Conservation (phyloP, 2,888 invertebrate genomes). For the Sarcophaga carnaria region DNA sequence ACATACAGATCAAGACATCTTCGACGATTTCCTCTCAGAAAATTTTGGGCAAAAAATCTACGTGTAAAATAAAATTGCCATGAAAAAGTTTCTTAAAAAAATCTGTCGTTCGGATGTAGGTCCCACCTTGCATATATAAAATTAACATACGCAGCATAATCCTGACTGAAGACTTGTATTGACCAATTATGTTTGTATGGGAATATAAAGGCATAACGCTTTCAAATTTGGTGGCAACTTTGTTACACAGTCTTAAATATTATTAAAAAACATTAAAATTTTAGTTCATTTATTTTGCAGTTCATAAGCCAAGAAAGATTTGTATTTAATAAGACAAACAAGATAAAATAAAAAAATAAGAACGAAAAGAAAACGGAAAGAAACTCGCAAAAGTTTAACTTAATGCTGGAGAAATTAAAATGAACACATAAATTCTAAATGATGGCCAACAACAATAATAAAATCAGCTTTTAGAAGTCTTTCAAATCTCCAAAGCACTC, state of each 20-base stretch:
- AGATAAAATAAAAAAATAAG: not conserved
- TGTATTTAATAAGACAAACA: constrained; percentile 25
- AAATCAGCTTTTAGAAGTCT: constrained; percentile 35
- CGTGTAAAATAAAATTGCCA: too few species aligned
- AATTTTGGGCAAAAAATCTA: rapidly evolving
- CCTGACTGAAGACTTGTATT: too few species aligned
- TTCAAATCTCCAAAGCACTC: constrained; percentile 47
- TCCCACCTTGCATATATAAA: too few species aligned
- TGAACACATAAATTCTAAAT: constrained; percentile 29
- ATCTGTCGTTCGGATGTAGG: too few species aligned
- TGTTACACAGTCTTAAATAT: constrained; percentile 1
- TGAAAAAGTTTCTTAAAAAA: too few species aligned
- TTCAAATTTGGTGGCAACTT: not conserved
- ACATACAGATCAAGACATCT: too few species aligned
- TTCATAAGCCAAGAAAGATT: constrained; percentile 48
- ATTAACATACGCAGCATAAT: too few species aligned
- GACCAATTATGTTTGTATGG: too few species aligned
- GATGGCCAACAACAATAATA: constrained; percentile 22
- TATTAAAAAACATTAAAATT: constrained; percentile 28
- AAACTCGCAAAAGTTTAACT: constrained; percentile 21
- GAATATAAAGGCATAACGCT: too few species aligned
- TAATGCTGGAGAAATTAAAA: constrained; percentile 16
- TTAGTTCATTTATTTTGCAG: constrained; percentile 43
- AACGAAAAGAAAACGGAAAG: not conserved
- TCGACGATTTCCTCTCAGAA: too few species aligned